A percentile compares a stretch with the other conserved stretches of the same genome.
Evolutionary conservation across 2,113 vertebrate species (phyloP).

Genomic region (Trogon melanurus): DNA sequence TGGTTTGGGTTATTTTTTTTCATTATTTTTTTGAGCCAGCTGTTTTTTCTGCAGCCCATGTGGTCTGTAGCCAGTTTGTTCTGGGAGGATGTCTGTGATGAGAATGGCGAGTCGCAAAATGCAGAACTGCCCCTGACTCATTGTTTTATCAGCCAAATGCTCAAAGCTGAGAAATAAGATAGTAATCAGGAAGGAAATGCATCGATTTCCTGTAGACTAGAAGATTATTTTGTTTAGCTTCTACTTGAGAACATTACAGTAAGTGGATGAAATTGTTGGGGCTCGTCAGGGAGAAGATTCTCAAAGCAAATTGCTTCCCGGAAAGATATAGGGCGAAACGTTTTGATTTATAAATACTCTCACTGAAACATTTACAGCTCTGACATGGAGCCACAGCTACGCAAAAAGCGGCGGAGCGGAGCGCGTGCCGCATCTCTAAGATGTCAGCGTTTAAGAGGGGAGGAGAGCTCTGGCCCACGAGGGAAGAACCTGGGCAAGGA

Average conservation of each 20-base stretch:
- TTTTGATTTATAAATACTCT: neutral
- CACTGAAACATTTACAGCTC: neutral
- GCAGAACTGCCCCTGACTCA: conserved; percentile 53
- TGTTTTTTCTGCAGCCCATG: conserved; percentile 2
- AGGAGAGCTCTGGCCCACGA: neutral
- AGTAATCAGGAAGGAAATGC: conserved; percentile 65
- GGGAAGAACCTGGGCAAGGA: neutral
- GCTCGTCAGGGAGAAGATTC: conserved; percentile 3
- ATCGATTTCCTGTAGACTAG: conserved; percentile 60
- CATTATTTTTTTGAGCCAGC: neutral
- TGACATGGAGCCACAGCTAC: neutral
- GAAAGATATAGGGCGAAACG: neutral
- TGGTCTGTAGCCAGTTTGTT: neutral
- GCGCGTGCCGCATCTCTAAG: neutral
- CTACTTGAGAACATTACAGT: conserved; percentile 34
- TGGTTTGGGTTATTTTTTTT: no score
- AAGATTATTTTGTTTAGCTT: conserved; percentile 31
- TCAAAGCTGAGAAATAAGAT: conserved; percentile 52
- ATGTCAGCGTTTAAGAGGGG: neutral
- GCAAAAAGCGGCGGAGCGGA: neutral
- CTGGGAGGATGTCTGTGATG: neutral
- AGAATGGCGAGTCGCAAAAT: conserved; percentile 46
- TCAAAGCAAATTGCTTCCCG: conserved; percentile 15
- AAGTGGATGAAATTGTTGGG: conserved; percentile 12
- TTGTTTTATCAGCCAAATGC: conserved; percentile 42